Conservation (phyloP, 64 coral and sea anemone species). For the Pocillopora damicornis region DNA sequence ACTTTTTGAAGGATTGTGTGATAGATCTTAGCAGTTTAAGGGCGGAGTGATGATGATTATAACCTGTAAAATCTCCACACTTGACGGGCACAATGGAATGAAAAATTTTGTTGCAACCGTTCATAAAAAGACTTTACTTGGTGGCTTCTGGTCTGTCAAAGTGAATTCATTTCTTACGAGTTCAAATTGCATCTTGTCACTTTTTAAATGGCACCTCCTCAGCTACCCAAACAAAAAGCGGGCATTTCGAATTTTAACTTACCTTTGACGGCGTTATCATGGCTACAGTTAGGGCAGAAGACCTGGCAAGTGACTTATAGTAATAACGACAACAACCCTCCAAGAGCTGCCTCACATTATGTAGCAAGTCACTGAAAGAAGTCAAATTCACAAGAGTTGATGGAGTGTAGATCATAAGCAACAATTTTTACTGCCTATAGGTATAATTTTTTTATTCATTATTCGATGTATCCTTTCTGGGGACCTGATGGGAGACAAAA, state of each 20-base stretch:
- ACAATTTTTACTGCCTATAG: too few species aligned
- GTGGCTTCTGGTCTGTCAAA: background rate
- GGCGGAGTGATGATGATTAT: too few species aligned
- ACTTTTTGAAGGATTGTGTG: too few species aligned
- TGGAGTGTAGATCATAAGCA: background rate
- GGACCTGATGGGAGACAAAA: too few species aligned
- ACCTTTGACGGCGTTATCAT: conserved; percentile 85
- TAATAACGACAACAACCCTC: conserved; percentile 72
- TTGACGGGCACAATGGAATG: too few species aligned
- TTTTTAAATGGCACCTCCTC: background rate
- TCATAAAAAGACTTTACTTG: too few species aligned
- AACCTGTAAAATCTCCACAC: too few species aligned
- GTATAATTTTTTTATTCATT: background rate
- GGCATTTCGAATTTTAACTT: background rate
- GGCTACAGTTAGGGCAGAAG: conserved; percentile 40
- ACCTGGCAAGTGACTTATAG: conserved; percentile 57
- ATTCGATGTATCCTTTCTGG: background rate
- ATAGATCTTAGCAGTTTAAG: too few species aligned
- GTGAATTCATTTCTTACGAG: background rate
- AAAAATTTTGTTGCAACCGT: too few species aligned
- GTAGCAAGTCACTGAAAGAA: conserved; percentile 34
- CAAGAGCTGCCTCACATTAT: conserved; percentile 32
- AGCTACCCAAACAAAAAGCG: background rate
- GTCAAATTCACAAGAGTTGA: background rate
- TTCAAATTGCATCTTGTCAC: background rate